phyloP scores from a whole-genome alignment of 2,797 vertebrate species.

The Myotis vivesi region DNA sequence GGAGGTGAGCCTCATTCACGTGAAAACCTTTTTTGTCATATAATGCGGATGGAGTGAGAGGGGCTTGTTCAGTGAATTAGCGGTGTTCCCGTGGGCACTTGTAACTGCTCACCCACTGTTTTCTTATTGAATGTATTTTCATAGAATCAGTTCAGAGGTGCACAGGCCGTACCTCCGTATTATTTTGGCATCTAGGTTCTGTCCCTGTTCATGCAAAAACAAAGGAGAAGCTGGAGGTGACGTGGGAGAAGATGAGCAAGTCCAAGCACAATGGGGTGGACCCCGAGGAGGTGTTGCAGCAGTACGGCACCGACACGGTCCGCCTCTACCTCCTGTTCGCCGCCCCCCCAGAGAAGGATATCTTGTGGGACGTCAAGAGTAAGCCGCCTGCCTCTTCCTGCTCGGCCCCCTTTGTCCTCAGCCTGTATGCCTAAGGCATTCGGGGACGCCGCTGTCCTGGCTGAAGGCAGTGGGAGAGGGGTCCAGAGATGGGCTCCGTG shows the following conservation, averaged over 20 bases:
- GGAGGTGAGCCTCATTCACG: background rate
- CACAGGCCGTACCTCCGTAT: rapidly evolving
- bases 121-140: rapidly evolving
- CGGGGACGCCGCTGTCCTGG: background rate
- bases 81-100: background rate
- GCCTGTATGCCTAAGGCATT: rapidly evolving
- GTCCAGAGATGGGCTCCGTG: background rate
- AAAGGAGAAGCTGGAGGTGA: conserved; percentile 87
- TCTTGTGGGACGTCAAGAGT: conserved; percentile 97
- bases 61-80: rapidly evolving
- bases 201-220: conserved; percentile 86
- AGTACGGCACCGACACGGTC: conserved; percentile 93
- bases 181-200: conserved; percentile 79
- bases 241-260: conserved; percentile 99
- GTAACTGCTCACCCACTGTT: background rate
- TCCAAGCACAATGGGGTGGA: conserved; percentile 97
- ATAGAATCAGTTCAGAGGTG: background rate
- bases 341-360: conserved; percentile 95
- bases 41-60: too few relatives aligned
- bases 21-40: background rate
- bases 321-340: conserved; percentile 95
- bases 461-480: background rate
- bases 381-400: conserved; percentile 69
- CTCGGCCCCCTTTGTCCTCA: rapidly evolving
- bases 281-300: conserved; percentile 90